A percentile compares a stretch with the other conserved stretches of the same genome.
phyloP scores from a whole-genome alignment of 2,888 invertebrate species.

The Podabrus alpinus region DNA sequence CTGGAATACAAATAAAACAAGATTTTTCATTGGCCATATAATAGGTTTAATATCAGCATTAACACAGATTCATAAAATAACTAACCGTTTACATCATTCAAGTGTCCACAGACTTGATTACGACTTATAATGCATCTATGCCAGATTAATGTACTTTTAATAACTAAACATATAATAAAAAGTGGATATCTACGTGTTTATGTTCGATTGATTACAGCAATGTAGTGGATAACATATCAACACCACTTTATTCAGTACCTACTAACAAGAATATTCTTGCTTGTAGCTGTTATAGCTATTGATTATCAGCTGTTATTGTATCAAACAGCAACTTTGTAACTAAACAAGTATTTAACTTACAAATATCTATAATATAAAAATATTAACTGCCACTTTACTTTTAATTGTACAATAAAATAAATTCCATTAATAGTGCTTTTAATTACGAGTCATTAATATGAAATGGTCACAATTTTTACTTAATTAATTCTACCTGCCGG shows the following conservation, averaged over 20 bases:
- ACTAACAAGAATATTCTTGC: constrained; percentile 7
- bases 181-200: constrained; percentile 25
- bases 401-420: not conserved
- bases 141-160: constrained; percentile 35
- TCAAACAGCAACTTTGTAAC: not conserved
- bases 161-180: constrained; percentile 33
- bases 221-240: constrained; percentile 31
- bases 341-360: not conserved
- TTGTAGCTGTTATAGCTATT: not conserved
- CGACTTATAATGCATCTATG: constrained; percentile 35
- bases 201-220: constrained; percentile 25
- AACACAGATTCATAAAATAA: constrained; percentile 42
- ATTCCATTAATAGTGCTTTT: not conserved
- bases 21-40: constrained; percentile 44
- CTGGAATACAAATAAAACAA: constrained; percentile 43
- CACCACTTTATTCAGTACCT: constrained; percentile 21
- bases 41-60: constrained; percentile 42
- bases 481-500: not conserved
- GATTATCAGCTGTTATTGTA: constrained; percentile 1
- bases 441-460: not conserved
- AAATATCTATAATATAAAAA: not conserved
- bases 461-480: not conserved
- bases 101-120: constrained; percentile 29
- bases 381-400: not conserved
- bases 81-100: constrained; percentile 39